Evolutionary conservation across 2,113 vertebrate genomes (phyloP).

Genomic region (Turnix velox): DNA sequence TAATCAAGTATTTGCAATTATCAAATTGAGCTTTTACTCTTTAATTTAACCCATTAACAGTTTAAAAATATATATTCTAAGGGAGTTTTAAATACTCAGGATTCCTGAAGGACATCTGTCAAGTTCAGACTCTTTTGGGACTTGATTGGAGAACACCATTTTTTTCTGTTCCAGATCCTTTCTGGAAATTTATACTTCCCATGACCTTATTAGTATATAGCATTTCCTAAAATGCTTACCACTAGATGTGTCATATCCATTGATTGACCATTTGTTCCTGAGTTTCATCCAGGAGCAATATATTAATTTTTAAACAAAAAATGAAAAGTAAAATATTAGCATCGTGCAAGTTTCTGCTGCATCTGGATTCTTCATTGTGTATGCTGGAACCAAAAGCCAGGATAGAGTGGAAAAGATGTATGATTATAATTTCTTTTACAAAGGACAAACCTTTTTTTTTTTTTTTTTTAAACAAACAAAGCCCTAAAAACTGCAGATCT

Average conservation of each 20-base stretch:
- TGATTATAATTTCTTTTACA: neutral
- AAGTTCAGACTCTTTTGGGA: neutral
- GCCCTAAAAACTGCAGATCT: neutral
- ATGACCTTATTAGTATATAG: neutral
- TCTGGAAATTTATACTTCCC: neutral
- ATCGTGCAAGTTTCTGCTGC: neutral
- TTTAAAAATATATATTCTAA: neutral
- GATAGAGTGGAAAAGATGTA: neutral
- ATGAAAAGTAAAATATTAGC: neutral
- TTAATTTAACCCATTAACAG: neutral
- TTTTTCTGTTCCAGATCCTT: neutral
- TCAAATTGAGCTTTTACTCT: neutral
- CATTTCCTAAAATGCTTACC: neutral
- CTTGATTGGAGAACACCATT: neutral
- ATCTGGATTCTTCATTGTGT: neutral
- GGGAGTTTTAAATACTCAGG: neutral
- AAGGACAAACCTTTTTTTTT: neutral
- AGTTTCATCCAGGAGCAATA: neutral
- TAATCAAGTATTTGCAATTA: neutral
- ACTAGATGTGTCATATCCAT: neutral
- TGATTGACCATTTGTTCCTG: neutral
- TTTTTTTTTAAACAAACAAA: neutral
- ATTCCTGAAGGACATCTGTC: neutral
- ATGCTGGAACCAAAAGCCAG: neutral
- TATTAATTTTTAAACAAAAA: too few relatives aligned